These are phyloP conservation scores for Tapera naevia DNA, from an alignment of 2,797 vertebrate genomes.

Conservation along the genomic window DNA sequence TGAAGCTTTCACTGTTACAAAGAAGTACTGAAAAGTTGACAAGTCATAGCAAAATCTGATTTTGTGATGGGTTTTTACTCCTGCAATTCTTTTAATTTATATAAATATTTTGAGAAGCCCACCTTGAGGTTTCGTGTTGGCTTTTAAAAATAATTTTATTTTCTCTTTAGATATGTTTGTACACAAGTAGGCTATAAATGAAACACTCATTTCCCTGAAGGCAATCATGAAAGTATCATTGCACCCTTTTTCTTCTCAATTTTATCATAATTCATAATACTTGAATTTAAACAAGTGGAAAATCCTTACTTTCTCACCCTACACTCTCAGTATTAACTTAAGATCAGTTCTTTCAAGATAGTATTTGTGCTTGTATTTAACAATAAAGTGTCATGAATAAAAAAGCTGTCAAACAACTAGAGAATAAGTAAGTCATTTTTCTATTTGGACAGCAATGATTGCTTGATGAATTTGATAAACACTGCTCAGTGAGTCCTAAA, in stretches of 20 bases:
- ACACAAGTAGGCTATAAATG: neutral
- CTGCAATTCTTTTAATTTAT: neutral
- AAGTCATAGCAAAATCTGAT: neutral
- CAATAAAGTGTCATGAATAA: neutral
- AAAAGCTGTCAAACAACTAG: neutral
- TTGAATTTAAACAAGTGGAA: slow-evolving; percentile 16
- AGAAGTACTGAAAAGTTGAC: neutral
- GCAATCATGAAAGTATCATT: neutral
- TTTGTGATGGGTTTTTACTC: slow-evolving; percentile 10
- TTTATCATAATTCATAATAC: neutral
- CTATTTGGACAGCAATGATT: neutral
- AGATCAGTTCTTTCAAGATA: neutral
- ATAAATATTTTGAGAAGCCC: slow-evolving; percentile 22
- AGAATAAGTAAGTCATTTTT: neutral
- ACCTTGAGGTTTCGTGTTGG: neutral
- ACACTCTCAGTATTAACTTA: neutral
- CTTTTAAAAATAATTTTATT: neutral
- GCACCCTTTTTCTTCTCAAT: neutral
- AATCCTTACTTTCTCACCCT: slow-evolving; percentile 21
- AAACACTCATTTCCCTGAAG: slow-evolving; percentile 22
- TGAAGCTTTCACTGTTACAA: neutral
- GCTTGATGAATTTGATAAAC: neutral
- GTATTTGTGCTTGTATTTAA: neutral
- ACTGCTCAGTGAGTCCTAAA: neutral
- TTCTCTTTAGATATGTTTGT: neutral